A percentile compares a stretch with the other conserved stretches of the same genome.
Evolutionary conservation across 2,888 invertebrate genomes (phyloP).

Genomic region (Diaperis boleti): DNA sequence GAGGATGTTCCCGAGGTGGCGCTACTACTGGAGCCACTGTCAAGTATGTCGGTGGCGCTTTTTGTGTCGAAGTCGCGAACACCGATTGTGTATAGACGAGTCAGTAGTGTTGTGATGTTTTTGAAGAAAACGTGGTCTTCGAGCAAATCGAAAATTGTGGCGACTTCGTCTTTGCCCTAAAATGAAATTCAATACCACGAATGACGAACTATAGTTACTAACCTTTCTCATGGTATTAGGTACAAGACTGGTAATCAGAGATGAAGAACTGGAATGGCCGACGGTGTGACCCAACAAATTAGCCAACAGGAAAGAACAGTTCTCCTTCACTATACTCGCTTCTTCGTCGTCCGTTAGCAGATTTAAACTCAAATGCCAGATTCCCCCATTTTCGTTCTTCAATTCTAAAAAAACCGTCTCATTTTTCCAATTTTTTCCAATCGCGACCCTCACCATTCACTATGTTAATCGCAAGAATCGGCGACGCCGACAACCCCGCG

Average conservation of each 20-base stretch:
- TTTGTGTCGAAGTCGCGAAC: constrained; percentile 32
- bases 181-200: too few relatives aligned
- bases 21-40: constrained; percentile 3
- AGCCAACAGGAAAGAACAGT: constrained; percentile 68
- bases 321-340: constrained; percentile 69
- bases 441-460: constrained; percentile 58
- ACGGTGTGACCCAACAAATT: constrained; percentile 63
- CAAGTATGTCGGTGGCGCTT: constrained; percentile 7
- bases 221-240: constrained; percentile 47
- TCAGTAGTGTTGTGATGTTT: constrained; percentile 54
- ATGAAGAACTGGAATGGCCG: constrained; percentile 16
- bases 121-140: constrained; percentile 59
- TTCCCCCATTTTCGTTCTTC: constrained; percentile 58
- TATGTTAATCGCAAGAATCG: constrained; percentile 58
- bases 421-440: too few relatives aligned
- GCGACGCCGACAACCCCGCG: constrained; percentile 64
- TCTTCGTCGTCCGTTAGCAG: constrained; percentile 67
- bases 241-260: constrained; percentile 32
- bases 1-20: constrained; percentile 3
- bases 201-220: too few relatives aligned
- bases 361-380: constrained; percentile 61
- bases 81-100: constrained; percentile 52
- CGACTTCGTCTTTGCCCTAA: constrained; percentile 35
- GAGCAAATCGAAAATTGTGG: constrained; percentile 46
- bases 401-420: constrained; percentile 47